These are phyloP conservation scores for Heterotilapia buettikoferi DNA, from an alignment of 2,113 vertebrate species.

Conservation along the genomic window DNA sequence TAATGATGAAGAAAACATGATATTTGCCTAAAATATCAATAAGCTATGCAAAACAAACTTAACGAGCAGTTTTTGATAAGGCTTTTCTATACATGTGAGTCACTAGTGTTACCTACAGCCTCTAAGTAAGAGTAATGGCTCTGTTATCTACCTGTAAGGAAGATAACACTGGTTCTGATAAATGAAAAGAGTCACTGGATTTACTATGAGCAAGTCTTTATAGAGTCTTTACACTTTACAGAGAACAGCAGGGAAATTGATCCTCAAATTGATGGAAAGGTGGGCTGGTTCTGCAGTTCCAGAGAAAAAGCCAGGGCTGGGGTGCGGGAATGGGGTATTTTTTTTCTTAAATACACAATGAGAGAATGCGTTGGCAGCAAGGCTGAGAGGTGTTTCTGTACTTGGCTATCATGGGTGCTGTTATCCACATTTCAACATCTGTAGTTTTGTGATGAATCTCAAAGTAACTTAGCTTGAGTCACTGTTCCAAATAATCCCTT, in stretches of 20 bases:
- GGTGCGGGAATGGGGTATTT: background rate
- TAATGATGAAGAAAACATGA: background rate
- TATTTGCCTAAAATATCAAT: background rate
- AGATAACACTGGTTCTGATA: background rate
- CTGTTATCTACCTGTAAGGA: background rate
- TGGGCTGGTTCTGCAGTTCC: background rate
- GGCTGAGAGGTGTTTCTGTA: background rate
- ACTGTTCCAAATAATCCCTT: background rate
- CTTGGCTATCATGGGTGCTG: background rate
- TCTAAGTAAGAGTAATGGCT: background rate
- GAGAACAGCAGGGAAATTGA: background rate
- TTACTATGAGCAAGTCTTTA: background rate
- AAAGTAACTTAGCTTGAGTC: background rate
- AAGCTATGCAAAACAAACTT: background rate
- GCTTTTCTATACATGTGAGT: background rate
- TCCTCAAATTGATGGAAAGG: background rate
- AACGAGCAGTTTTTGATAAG: background rate
- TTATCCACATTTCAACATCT: background rate
- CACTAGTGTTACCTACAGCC: background rate
- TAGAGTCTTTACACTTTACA: background rate
- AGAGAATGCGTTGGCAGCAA: background rate
- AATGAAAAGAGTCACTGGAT: background rate
- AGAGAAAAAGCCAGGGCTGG: background rate
- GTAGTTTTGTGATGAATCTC: background rate
- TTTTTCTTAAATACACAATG: background rate